Evolutionary conservation across 2,797 vertebrate species (phyloP), one percentile per base, ranked within the genome.

Genomic region (Sternarchorhynchus goeldii): DNA sequence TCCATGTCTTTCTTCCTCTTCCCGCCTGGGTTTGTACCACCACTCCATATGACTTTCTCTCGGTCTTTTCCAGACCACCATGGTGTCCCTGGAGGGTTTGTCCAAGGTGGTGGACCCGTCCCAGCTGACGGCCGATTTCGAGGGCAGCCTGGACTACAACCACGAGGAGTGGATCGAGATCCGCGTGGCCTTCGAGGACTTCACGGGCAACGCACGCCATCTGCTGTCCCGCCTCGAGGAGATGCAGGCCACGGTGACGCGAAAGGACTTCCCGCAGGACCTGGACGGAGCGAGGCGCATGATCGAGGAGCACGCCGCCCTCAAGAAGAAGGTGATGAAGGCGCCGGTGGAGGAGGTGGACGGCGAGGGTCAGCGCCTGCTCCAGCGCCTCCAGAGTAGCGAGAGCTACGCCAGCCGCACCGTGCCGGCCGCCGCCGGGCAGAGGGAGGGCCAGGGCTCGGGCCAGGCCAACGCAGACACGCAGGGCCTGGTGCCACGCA

Each of bases 131-230:
- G 89, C 96, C 0, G 97, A 99, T 92, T 99, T 99, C 21, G 97
- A 99, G 53, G 97, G 97, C 88, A 97, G 96, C 88, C 92, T 99
- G 91, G 97, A 98, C 68, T 99, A 99, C 90, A 98, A 99, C 93
- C 97, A 99, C 0, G 97, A 99, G 68, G 97, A 99, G 80, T 99
- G 97, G 97, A 98, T 99, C 68, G 97, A 98, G 91, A 96, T 99
- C 88, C 94, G 96, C 32, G 95, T 99, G 87, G 97, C 97, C 68
- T 98, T 99, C 73, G 98, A 99, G 91, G 97, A 99, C 88, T 99
- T 99, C 81, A 96, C 97, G 0, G 96, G 95, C 88, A 96, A 95
- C 36, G 96, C 97, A 74, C 94, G 96, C 31, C 97, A 98, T 88
- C 96, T 99, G 95, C 88, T 99, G 34, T 91, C 95, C 6, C 93